phyloP scores from a whole-genome alignment of 2,113 vertebrate species.

The Nothoprocta perdicaria region DNA sequence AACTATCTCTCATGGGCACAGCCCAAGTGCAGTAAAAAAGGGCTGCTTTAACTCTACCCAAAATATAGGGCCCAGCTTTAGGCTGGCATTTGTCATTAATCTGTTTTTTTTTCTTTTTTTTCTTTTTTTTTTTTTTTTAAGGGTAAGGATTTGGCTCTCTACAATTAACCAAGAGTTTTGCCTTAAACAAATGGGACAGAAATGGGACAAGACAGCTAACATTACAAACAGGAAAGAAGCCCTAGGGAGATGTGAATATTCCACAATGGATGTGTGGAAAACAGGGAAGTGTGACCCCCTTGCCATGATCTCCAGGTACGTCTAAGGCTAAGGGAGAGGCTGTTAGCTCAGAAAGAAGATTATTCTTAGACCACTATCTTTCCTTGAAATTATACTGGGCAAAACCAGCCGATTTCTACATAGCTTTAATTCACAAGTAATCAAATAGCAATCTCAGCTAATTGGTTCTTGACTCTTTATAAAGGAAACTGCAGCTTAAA shows the following conservation, averaged over 20 bases:
- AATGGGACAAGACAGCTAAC: rapidly evolving
- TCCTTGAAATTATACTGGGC: background rate
- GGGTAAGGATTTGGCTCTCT: background rate
- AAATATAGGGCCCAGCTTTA: background rate
- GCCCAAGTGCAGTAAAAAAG: background rate
- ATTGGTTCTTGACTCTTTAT: background rate
- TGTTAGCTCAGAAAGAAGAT: background rate
- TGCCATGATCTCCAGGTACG: background rate
- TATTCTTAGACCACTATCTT: background rate
- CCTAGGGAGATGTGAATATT: background rate
- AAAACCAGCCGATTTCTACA: background rate
- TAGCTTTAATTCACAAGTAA: background rate
- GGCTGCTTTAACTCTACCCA: background rate
- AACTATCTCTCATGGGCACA: background rate
- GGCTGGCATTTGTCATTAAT: background rate
- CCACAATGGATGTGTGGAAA: background rate
- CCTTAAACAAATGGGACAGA: background rate
- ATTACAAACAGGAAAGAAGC: background rate
- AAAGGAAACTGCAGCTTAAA: background rate
- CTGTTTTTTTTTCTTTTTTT: background rate
- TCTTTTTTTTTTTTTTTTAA: background rate
- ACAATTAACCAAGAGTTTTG: background rate
- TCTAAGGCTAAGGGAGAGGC: background rate
- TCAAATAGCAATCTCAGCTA: background rate
- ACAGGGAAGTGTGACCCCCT: background rate